Conservation (phyloP, 2,888 invertebrate genomes). For the Eulithis prunata region DNA sequence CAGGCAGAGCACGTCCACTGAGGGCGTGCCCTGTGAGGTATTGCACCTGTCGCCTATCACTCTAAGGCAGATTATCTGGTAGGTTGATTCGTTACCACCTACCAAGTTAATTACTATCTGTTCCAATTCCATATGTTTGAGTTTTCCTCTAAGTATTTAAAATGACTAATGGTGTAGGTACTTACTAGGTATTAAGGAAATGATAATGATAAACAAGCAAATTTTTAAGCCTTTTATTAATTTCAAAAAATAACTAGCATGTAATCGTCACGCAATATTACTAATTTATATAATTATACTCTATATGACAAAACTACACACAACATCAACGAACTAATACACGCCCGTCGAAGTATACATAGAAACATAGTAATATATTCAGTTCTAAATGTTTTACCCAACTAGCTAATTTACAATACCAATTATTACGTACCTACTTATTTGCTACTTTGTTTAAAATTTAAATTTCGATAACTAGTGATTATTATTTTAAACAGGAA, state of each 20-base stretch:
- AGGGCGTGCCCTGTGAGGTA: no score
- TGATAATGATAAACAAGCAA: slow-evolving; percentile 5
- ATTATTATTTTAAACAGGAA: slow-evolving; percentile 51
- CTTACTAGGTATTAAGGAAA: not conserved
- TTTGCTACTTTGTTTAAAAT: slow-evolving; percentile 62
- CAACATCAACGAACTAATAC: slow-evolving; percentile 56
- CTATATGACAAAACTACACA: slow-evolving; percentile 78
- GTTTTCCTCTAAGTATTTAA: no score
- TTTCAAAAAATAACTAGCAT: slow-evolving; percentile 81
- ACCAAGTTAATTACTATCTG: no score
- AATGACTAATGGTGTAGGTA: no score
- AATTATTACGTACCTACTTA: slow-evolving; percentile 71
- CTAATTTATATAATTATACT: slow-evolving; percentile 75
- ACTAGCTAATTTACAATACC: slow-evolving; percentile 69
- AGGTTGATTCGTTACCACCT: no score
- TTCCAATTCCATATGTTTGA: no score
- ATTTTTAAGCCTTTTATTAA: slow-evolving; percentile 78
- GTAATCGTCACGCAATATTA: slow-evolving; percentile 78
- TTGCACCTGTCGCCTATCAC: no score
- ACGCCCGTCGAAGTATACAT: slow-evolving; percentile 51
- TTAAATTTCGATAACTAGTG: slow-evolving; percentile 54
- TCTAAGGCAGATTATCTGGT: no score
- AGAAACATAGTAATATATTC: slow-evolving; percentile 63
- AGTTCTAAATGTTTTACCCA: slow-evolving; percentile 70
- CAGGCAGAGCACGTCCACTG: no score